Evolutionary conservation across 2,888 invertebrate genomes (phyloP), one percentile per base, ranked within the genome.

Genomic region (Brachypterus glaber): DNA sequence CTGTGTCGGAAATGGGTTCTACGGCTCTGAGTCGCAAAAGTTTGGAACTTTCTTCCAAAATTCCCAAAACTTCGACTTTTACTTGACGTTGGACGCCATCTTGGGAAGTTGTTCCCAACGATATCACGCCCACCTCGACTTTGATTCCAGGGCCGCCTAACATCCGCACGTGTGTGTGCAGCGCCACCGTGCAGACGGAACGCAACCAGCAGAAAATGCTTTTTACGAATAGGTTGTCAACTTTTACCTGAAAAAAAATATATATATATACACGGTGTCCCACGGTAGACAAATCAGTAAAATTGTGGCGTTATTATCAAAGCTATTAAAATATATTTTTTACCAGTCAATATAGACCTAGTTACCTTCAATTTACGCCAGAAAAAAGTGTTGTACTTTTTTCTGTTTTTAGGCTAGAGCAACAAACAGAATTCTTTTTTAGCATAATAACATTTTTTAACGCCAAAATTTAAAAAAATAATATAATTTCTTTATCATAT

Each of bases 31-130:
- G 69, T 11, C 88, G 73, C 40, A 90, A 70, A 43, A 76, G 65
- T 63, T 82, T 82, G 14, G 81, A 79, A 3, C 73, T 69, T 3
- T 79, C 74, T 63, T 91, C 88, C 43, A 87, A 66, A 2, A 88
- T 80, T 1, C 90, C 90, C 30, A 91, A 67, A 4, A 91, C 88
- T 64, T 90, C 89, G 0, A 90, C 87, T 61, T 88, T 88, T 0
- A 88, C 86, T 64, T 84, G 81, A 27, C 66, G 52, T 39, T 70
- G 66, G 48, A 70, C 68, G 31, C 75, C 75, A 55, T 76, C 74
- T 54, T 86, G 84, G 1, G 86, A 83, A 0, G 88, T 87, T 0
- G 89, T 89, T 0, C 89, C 90, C 35, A 90, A 67, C 2, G 88
- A 89, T 47, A 90, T 90, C 0, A 91, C 86, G 4, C 90, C 90